phyloP scores from a whole-genome alignment of 2,888 invertebrate species.

The Dyspetes luteomarginatus region DNA sequence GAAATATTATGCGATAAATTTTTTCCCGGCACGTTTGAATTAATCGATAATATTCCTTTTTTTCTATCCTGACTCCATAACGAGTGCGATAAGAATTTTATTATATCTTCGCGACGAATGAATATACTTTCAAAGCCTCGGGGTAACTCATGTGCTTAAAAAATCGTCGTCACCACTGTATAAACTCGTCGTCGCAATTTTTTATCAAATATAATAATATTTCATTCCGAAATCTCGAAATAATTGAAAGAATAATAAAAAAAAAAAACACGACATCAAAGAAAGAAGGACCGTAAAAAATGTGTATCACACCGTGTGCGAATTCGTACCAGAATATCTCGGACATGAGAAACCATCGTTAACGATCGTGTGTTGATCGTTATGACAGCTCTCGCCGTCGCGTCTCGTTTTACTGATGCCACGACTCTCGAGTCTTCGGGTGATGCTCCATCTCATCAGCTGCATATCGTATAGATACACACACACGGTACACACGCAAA shows the following conservation, averaged over 20 bases:
- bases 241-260: too few relatives aligned
- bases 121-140: too few relatives aligned
- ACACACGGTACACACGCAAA: not conserved
- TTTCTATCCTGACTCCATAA: not conserved
- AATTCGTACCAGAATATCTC: conserved; percentile 71
- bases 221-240: too few relatives aligned
- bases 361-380: conserved; percentile 57
- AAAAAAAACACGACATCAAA: too few relatives aligned
- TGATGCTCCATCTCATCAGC: conserved; percentile 82
- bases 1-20: conserved; percentile 4
- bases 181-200: too few relatives aligned
- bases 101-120: too few relatives aligned
- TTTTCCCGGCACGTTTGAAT: not conserved
- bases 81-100: too few relatives aligned
- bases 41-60: not conserved
- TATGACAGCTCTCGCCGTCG: conserved; percentile 72
- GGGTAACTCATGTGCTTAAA: too few relatives aligned
- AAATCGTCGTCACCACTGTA: too few relatives aligned
- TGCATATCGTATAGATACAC: conserved; percentile 72
- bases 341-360: conserved; percentile 65
- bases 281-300: too few relatives aligned
- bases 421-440: conserved; percentile 76
- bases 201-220: too few relatives aligned
- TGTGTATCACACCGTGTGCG: not conserved
- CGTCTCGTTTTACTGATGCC: conserved; percentile 72